Evolutionary conservation across 2,888 invertebrate species (phyloP).

Genomic region (Gordius sp.): DNA sequence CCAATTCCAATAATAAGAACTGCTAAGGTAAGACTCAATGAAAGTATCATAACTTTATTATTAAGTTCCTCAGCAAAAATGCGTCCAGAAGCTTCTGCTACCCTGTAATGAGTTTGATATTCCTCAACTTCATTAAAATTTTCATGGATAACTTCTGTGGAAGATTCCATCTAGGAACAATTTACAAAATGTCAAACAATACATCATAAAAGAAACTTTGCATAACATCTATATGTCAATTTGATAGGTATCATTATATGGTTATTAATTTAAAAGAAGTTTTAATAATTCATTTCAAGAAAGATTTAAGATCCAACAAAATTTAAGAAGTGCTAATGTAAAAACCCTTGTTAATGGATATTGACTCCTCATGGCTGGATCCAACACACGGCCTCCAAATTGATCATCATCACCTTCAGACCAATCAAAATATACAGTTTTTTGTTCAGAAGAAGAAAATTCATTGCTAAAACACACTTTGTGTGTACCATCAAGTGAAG

Average conservation of each 20-base stretch:
- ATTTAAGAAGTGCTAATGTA: too few relatives aligned
- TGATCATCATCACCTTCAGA: slow-evolving; percentile 71
- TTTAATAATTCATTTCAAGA: too few relatives aligned
- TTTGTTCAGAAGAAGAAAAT: slow-evolving; percentile 93
- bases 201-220: background rate
- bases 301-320: too few relatives aligned
- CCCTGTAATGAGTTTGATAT: slow-evolving; percentile 79
- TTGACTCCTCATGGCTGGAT: slow-evolving; percentile 78
- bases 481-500: slow-evolving; percentile 47
- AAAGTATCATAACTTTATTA: slow-evolving; percentile 74
- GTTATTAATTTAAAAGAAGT: too few relatives aligned
- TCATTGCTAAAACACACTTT: slow-evolving; percentile 88
- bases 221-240: background rate
- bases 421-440: slow-evolving; percentile 88
- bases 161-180: slow-evolving; percentile 52
- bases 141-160: slow-evolving; percentile 63
- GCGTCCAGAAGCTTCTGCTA: slow-evolving; percentile 72
- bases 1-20: slow-evolving; percentile 58
- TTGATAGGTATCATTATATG: too few relatives aligned
- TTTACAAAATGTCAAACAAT: background rate
- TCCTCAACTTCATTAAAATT: slow-evolving; percentile 61
- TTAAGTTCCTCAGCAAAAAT: slow-evolving; percentile 86
- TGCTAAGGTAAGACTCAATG: slow-evolving; percentile 55
- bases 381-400: slow-evolving; percentile 36
- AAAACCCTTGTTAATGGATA: slow-evolving; percentile 31